Evolutionary conservation across 2,888 invertebrate species (phyloP), one percentile per base, ranked within the genome.

Genomic region (Parochlus steinenii): DNA sequence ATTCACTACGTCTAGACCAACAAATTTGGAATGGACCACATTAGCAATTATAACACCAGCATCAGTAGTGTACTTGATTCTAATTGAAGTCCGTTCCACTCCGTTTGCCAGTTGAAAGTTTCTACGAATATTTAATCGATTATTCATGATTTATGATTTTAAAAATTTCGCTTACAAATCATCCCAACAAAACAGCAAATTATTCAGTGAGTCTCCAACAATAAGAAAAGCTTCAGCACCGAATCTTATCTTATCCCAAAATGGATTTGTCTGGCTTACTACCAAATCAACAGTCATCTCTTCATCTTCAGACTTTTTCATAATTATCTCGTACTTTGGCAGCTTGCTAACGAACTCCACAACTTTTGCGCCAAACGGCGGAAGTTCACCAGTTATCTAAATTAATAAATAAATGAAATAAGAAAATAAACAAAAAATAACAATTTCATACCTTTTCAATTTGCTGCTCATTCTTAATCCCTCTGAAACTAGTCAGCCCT

Each of bases 341-440:
- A 80, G 57, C 14, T 66, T 54, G 28, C 56, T 54, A 10, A 74
- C 65, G 53, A 71, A 66, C 41, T 74, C 71, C 26, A 67, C 62
- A 3, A 82, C 49, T 27, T 67, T 54, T 48, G 74, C 74, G 4
- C 82, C 82, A 43, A 75, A 71, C 28, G 81, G 81, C 10, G 79
- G 70, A 26, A 73, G 69, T 50, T 75, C 67, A 51, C 75, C 76
- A 47, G 77, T 65, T 48, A 79, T 75, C 77, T 79, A 45, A 31
- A 47, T 48, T 42, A 42, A 17, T 40, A 20, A 38, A 38, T 15
- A 40, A 26, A 42, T 31, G n/a, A 27, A 27, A 37, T 34, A 27
- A 29, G 15, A 32, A 11, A 26, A 39, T 26, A 16, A 10, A 17
- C 37, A 26, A 17, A 22, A 7, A 6, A 17, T 26, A 5, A 29